phyloP scores from a whole-genome alignment of 2,888 invertebrate species.

The Macrophya alboannulata region DNA sequence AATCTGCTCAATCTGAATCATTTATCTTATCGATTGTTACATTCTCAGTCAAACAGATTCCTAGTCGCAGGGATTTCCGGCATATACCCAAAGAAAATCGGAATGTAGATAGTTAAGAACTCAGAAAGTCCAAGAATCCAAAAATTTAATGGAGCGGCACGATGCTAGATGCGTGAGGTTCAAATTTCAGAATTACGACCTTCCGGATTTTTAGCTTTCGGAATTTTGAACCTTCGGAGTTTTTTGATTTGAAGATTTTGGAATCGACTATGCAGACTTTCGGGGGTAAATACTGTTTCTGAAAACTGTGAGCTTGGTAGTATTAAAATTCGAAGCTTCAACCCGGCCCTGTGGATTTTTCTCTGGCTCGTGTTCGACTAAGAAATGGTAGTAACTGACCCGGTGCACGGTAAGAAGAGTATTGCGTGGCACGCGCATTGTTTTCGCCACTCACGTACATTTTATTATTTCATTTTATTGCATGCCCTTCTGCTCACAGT shows the following conservation, averaged over 20 bases:
- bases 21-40: background rate
- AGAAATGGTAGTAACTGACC: background rate
- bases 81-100: background rate
- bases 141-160: no score
- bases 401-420: background rate
- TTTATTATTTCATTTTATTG: conserved; percentile 53
- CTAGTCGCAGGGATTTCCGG: background rate
- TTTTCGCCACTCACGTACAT: conserved; percentile 53
- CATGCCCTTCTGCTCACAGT: conserved; percentile 28
- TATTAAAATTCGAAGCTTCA: no score
- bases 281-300: background rate
- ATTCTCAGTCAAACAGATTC: background rate
- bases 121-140: no score
- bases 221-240: no score
- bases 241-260: no score
- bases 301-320: no score
- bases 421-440: conserved; percentile 41
- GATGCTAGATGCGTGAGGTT: no score
- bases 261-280: no score
- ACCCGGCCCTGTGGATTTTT: no score
- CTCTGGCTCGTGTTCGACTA: background rate
- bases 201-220: background rate
- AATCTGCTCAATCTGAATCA: background rate
- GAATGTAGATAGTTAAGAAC: no score
- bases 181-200: no score